phyloP scores from a whole-genome alignment of 1,140 invertebrate genomes.

The Hestina assimilis region DNA sequence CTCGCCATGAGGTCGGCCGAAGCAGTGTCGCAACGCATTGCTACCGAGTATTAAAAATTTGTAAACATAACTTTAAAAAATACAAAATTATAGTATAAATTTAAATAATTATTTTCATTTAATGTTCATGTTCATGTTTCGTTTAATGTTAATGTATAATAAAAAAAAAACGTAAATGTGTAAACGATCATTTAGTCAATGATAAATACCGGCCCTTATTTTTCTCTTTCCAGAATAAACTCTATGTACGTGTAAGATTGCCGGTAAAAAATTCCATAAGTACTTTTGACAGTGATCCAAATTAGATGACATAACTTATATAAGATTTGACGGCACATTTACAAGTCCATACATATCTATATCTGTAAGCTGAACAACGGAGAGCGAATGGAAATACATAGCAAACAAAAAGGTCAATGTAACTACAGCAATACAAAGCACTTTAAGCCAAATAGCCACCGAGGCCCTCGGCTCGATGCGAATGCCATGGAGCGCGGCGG shows the following conservation, averaged over 20 bases:
- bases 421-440: background rate
- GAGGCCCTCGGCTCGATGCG: background rate
- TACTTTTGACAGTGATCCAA: background rate
- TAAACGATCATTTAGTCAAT: too few species aligned
- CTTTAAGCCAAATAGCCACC: constrained; percentile 1
- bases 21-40: constrained; percentile 2
- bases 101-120: too few species aligned
- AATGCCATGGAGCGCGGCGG: constrained; percentile 2
- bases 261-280: too few species aligned
- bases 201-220: too few species aligned
- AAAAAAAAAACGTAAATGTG: too few species aligned
- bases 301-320: background rate
- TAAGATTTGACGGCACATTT: background rate
- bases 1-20: constrained; percentile 2
- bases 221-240: too few species aligned
- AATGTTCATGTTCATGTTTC: too few species aligned
- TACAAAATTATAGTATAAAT: too few species aligned
- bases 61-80: constrained; percentile 5
- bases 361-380: background rate
- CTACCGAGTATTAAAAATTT: background rate
- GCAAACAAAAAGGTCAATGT: background rate
- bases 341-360: background rate
- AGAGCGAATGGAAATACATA: background rate
- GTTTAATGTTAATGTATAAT: too few species aligned
- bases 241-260: too few species aligned